Evolutionary conservation across 2,113 vertebrate species (phyloP).

Genomic region (Vanacampus margaritifer): DNA sequence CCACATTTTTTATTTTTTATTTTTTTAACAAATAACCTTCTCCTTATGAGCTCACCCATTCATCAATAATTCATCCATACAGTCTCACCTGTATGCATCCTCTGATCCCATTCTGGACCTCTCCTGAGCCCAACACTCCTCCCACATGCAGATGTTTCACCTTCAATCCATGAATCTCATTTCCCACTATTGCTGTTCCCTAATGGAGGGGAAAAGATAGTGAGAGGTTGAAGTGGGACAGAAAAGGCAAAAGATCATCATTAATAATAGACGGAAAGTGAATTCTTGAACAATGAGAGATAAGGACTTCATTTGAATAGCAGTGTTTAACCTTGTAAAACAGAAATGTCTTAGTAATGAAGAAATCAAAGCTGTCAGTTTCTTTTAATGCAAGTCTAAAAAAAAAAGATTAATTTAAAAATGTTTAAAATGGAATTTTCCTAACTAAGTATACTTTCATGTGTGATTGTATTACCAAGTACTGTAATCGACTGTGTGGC

Average conservation of each 20-base stretch:
- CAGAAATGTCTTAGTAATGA: not conserved
- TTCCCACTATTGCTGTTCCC: slow-evolving; percentile 90
- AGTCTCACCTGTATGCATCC: slow-evolving; percentile 92
- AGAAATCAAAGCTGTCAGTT: not conserved
- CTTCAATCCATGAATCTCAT: slow-evolving; percentile 90
- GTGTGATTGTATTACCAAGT: not conserved
- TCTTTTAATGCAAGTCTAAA: not conserved
- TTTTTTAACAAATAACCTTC: not conserved
- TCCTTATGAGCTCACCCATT: not conserved
- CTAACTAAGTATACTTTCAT: not conserved
- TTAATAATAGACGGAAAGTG: not conserved
- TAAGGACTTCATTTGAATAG: not conserved
- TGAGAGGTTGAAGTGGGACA: slow-evolving; percentile 16
- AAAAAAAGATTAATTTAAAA: not conserved
- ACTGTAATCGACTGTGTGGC: not conserved
- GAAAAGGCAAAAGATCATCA: not conserved
- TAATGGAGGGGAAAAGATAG: slow-evolving; percentile 46
- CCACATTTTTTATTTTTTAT: no score
- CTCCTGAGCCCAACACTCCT: slow-evolving; percentile 83
- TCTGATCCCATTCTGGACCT: slow-evolving; percentile 85
- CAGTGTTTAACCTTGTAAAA: slow-evolving; percentile 1
- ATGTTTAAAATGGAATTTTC: not conserved
- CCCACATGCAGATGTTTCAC: slow-evolving; percentile 94
- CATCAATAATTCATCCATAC: slow-evolving; percentile 9
- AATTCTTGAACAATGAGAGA: not conserved